These are phyloP conservation scores for Hydrotaea diabolus DNA, from an alignment of 2,888 invertebrate genomes.

Conservation along the genomic window DNA sequence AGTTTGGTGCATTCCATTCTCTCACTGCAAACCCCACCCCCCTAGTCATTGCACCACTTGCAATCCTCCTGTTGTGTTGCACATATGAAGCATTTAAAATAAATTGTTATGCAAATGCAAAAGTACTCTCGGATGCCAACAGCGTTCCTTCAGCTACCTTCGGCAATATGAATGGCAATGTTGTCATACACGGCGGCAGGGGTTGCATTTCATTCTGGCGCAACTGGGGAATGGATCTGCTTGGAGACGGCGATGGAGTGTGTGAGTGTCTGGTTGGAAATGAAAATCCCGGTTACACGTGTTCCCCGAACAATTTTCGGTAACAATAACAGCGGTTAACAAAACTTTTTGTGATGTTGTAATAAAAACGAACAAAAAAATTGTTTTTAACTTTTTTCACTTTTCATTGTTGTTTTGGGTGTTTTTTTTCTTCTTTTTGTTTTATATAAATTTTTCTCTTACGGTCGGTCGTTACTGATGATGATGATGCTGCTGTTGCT, in stretches of 20 bases:
- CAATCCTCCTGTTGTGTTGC: conserved; percentile 23
- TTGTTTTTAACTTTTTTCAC: conserved; percentile 20
- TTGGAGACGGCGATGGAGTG: not conserved
- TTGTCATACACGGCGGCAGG: conserved; percentile 50
- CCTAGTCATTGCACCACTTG: no score
- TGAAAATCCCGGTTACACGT: conserved; percentile 20
- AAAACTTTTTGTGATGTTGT: conserved; percentile 40
- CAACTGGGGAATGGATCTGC: not conserved
- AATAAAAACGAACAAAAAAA: not conserved
- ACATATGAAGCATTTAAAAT: conserved; percentile 71
- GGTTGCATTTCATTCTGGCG: conserved; percentile 46
- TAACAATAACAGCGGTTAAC: not conserved
- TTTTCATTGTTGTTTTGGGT: conserved; percentile 30
- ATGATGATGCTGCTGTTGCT: conserved; percentile 47
- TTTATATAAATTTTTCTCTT: conserved; percentile 13
- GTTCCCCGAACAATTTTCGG: conserved; percentile 2
- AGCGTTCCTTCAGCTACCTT: not conserved
- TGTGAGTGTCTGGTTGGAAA: not conserved
- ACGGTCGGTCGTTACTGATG: conserved; percentile 38
- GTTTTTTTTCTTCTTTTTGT: conserved; percentile 38
- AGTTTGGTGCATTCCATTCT: no score
- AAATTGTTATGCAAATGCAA: conserved; percentile 72
- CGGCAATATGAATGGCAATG: conserved; percentile 39
- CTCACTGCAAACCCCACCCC: not conserved
- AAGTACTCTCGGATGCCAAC: conserved; percentile 71